phyloP scores from a whole-genome alignment of 2,888 invertebrate genomes.

The Acrobasis consociella region DNA sequence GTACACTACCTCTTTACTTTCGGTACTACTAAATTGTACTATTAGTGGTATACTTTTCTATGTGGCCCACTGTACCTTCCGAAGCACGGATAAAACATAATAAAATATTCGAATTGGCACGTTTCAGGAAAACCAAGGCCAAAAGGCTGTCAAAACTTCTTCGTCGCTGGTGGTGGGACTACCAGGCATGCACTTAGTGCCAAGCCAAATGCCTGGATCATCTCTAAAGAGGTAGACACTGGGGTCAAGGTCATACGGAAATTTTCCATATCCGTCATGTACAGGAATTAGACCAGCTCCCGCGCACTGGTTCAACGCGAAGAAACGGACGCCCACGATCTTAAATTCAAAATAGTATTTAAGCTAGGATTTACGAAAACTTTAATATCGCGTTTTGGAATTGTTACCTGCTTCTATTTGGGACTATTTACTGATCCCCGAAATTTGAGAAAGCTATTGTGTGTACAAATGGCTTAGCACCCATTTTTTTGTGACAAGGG shows the following conservation, averaged over 20 bases:
- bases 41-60: no score
- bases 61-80: no score
- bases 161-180: conserved; percentile 59
- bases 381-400: conserved; percentile 60
- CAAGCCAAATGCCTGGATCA: conserved; percentile 60
- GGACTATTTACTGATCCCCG: conserved; percentile 40
- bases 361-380: conserved; percentile 44
- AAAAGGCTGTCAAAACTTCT: conserved; percentile 73
- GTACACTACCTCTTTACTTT: no score
- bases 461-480: not conserved
- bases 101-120: not conserved
- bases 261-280: not conserved
- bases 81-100: no score
- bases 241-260: conserved; percentile 41
- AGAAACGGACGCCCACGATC: conserved; percentile 69
- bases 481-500: conserved; percentile 29
- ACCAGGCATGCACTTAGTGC: conserved; percentile 66
- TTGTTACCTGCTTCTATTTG: conserved; percentile 59
- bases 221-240: conserved; percentile 66
- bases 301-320: conserved; percentile 63
- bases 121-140: conserved; percentile 13
- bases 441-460: conserved; percentile 45
- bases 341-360: conserved; percentile 35
- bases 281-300: conserved; percentile 63
- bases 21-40: no score